These are phyloP conservation scores for Buceros bicornis DNA, from an alignment of 2,797 vertebrate species.

Conservation along the genomic window DNA sequence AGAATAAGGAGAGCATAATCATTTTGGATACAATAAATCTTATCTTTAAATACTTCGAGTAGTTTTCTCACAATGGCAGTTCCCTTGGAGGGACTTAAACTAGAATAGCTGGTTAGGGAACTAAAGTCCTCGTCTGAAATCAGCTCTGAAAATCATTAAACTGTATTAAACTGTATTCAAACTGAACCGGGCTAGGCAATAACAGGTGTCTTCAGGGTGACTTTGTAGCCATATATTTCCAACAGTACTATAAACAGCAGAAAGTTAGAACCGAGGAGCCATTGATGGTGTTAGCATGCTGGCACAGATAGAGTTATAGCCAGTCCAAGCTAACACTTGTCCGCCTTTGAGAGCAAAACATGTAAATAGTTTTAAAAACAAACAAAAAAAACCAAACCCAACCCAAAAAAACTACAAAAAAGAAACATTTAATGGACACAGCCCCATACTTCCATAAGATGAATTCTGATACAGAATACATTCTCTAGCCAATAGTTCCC, in stretches of 20 bases:
- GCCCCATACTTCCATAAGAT: neutral
- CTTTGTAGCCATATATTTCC: neutral
- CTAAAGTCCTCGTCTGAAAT: slow-evolving; percentile 11
- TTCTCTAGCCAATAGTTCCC: neutral
- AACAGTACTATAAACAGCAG: neutral
- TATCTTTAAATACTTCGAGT: slow-evolving; percentile 26
- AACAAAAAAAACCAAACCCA: neutral
- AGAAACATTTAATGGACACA: neutral
- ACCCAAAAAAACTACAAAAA: too few species aligned
- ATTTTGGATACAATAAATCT: neutral
- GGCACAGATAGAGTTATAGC: neutral
- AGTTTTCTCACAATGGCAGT: neutral
- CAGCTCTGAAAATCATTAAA: neutral
- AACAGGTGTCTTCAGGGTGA: neutral
- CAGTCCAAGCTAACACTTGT: neutral
- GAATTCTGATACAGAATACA: neutral
- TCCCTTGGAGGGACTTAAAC: slow-evolving; percentile 2
- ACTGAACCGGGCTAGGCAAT: neutral
- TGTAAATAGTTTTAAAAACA: neutral
- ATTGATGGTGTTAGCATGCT: neutral
- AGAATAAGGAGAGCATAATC: neutral
- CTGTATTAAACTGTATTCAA: neutral
- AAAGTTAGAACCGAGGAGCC: neutral
- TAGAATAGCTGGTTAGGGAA: neutral
- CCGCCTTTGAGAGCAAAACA: neutral